These are phyloP conservation scores for Dipus sagitta DNA, from an alignment of 2,797 vertebrate species.

Conservation along the genomic window DNA sequence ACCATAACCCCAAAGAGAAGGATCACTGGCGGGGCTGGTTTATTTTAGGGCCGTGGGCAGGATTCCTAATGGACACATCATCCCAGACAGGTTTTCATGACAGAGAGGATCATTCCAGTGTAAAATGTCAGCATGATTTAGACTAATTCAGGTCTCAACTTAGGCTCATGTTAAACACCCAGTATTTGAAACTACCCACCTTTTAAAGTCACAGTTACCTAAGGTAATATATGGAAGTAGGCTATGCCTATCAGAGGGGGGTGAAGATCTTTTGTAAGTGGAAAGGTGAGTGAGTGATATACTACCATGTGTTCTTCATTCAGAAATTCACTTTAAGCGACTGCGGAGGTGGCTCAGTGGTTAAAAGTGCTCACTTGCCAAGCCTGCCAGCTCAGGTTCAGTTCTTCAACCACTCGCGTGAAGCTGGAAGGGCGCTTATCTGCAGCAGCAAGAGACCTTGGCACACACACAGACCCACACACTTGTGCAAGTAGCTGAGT, in stretches of 20 bases:
- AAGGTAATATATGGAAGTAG: not conserved
- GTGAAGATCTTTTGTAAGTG: not conserved
- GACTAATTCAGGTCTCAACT: conserved; percentile 30
- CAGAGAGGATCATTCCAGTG: not conserved
- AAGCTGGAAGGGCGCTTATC: too few species aligned
- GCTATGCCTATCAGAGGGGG: not conserved
- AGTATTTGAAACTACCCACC: conserved; percentile 17
- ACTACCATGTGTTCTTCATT: not conserved
- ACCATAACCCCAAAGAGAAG: not conserved
- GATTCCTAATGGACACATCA: conserved; percentile 60
- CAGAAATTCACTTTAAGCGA: not conserved
- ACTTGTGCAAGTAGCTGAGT: too few species aligned
- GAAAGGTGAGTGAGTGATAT: not conserved
- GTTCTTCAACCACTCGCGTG: too few species aligned
- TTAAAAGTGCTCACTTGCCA: too few species aligned
- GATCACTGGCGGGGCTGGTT: conserved; percentile 1
- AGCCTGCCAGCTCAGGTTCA: too few species aligned
- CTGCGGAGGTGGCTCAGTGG: too few species aligned
- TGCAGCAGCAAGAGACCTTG: too few species aligned
- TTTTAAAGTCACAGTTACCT: conserved; percentile 12
- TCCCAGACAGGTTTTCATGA: conserved; percentile 24
- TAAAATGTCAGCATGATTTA: conserved; percentile 43
- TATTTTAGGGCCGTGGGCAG: conserved; percentile 31
- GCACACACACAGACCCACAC: too few species aligned
- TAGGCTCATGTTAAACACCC: not conserved